Percentiles rank a stretch among this genome's conserved stretches.
Conservation (phyloP, 2,797 vertebrate genomes). For the Notamacropus eugenii region DNA sequence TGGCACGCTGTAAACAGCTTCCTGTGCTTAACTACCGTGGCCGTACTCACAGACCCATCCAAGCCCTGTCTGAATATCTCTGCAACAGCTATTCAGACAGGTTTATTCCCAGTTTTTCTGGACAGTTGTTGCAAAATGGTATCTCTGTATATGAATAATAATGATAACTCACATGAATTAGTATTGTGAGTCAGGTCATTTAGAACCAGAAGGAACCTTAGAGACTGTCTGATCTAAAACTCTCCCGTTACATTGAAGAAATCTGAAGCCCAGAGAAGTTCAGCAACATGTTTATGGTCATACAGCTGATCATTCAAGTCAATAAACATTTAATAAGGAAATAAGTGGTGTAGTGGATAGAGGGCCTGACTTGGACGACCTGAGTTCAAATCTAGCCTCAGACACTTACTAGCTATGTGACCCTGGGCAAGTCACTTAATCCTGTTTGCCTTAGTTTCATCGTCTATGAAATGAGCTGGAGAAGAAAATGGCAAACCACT, state of each 20-base stretch:
- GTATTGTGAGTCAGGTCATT: neutral
- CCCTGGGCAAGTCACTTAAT: neutral
- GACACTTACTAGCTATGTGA: neutral
- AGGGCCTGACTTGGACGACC: neutral
- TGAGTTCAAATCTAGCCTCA: neutral
- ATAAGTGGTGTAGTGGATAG: neutral
- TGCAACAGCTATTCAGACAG: neutral
- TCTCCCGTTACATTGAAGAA: neutral
- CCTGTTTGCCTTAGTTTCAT: neutral
- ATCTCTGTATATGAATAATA: neutral
- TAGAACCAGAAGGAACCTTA: neutral
- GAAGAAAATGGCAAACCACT: neutral
- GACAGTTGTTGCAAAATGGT: neutral
- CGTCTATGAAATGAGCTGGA: neutral
- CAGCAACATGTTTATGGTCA: neutral
- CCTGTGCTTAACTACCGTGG: neutral
- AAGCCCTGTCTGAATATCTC: neutral
- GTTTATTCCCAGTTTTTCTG: neutral
- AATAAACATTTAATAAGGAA: neutral
- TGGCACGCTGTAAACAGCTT: neutral
- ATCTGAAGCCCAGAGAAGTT: neutral
- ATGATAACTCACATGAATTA: neutral
- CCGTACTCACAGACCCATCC: neutral
- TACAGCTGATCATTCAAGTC: neutral
- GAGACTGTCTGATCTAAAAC: neutral